Conservation (phyloP, 2,888 invertebrate genomes). For the Cactoblastis cactorum region DNA sequence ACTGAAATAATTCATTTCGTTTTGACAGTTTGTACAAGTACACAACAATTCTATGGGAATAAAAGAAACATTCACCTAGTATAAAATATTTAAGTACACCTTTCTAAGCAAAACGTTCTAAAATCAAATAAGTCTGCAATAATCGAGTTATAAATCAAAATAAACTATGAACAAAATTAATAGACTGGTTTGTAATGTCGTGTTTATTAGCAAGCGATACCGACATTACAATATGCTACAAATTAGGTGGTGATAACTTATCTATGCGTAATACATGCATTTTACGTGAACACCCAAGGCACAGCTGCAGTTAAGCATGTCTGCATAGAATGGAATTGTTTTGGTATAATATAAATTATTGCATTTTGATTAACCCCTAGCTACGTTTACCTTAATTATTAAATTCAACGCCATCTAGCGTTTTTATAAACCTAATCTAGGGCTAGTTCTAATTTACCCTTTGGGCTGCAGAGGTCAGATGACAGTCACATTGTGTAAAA, state of each 20-base stretch:
- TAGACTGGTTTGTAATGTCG: neutral
- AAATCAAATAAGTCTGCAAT: neutral
- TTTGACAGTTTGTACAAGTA: too few relatives aligned
- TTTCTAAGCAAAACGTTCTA: too few relatives aligned
- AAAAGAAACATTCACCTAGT: too few relatives aligned
- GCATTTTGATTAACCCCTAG: constrained; percentile 2
- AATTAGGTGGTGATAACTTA: constrained; percentile 31
- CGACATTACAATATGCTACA: constrained; percentile 28
- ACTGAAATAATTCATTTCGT: too few relatives aligned
- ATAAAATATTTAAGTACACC: too few relatives aligned
- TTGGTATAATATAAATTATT: neutral
- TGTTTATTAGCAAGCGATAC: constrained; percentile 8
- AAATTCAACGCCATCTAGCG: too few relatives aligned
- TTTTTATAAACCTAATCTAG: too few relatives aligned
- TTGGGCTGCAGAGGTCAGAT: too few relatives aligned
- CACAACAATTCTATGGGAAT: too few relatives aligned
- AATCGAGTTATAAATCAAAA: neutral
- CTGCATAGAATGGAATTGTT: neutral
- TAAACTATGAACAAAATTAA: neutral
- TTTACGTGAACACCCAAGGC: neutral
- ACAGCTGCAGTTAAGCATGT: neutral
- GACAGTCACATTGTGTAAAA: too few relatives aligned
- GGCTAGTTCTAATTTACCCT: too few relatives aligned
- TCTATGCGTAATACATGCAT: neutral
- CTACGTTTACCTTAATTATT: too few relatives aligned